Evolutionary conservation across 2,797 vertebrate species (phyloP).

Genomic region (Cottoperca gobio): DNA sequence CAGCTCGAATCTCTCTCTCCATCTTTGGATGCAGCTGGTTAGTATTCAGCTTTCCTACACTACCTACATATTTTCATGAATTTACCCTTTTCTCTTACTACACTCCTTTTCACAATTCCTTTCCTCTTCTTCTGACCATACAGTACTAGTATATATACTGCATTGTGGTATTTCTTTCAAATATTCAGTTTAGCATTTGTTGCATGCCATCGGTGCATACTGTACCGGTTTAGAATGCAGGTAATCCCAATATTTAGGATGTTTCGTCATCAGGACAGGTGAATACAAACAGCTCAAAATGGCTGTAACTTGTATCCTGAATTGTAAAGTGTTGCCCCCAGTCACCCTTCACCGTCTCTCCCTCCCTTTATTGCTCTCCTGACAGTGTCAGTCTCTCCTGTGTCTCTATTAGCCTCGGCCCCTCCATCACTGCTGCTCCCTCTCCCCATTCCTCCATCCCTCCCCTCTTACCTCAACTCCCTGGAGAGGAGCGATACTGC

Average conservation of each 20-base stretch:
- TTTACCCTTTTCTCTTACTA: background rate
- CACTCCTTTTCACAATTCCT: background rate
- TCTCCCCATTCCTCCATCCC: slow-evolving; percentile 49
- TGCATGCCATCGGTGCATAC: background rate
- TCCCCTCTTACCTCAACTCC: slow-evolving; percentile 49
- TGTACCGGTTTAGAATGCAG: background rate
- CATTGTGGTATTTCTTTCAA: background rate
- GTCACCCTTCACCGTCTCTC: slow-evolving; percentile 34
- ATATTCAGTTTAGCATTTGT: background rate
- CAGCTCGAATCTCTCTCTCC: background rate
- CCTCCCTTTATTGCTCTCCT: slow-evolving; percentile 47
- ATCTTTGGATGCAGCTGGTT: slow-evolving; percentile 12
- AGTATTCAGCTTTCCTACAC: background rate
- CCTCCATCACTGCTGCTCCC: slow-evolving; percentile 49
- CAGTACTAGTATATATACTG: background rate
- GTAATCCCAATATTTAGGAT: background rate
- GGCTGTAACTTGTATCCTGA: slow-evolving; percentile 1
- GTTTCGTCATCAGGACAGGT: background rate
- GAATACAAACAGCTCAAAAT: slow-evolving; percentile 2
- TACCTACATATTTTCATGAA: background rate
- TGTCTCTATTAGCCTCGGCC: slow-evolving; percentile 73
- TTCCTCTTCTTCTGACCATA: background rate
- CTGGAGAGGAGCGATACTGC: slow-evolving; percentile 73
- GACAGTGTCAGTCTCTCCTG: slow-evolving; percentile 64
- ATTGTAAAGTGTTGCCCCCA: slow-evolving; percentile 17